Percentiles rank a stretch among this genome's conserved stretches.
Evolutionary conservation across 2,888 invertebrate species (phyloP).

Genomic region (Ornithoptera alexandrae): DNA sequence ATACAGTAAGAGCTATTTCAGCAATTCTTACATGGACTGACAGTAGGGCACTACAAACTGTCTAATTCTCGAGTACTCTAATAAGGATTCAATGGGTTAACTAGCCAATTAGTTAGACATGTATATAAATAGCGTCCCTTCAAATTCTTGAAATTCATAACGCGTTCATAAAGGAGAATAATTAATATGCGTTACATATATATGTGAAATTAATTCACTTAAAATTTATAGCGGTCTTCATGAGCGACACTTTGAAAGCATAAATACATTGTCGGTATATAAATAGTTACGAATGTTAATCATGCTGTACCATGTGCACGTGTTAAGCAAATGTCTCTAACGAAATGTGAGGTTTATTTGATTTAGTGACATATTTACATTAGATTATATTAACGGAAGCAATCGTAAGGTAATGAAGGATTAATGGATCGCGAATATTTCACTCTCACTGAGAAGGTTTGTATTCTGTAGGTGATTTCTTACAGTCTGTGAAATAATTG

Average conservation of each 20-base stretch:
- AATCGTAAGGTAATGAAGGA: conserved; percentile 35
- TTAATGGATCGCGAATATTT: conserved; percentile 40
- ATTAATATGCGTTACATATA: conserved; percentile 29
- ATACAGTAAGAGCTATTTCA: conserved; percentile 39
- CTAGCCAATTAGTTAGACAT: conserved; percentile 45
- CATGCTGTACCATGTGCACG: conserved; percentile 48
- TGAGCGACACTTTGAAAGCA: conserved; percentile 53
- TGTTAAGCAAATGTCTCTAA: conserved; percentile 52
- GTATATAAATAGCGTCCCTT: conserved; percentile 31
- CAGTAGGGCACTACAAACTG: conserved; percentile 56
- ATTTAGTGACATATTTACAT: conserved; percentile 28
- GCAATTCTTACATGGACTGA: conserved; percentile 59
- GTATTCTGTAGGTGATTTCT: conserved; percentile 50
- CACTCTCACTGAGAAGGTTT: conserved; percentile 40
- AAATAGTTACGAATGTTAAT: conserved; percentile 55
- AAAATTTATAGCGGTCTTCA: conserved; percentile 62
- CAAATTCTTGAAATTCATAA: conserved; percentile 27
- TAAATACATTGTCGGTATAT: conserved; percentile 71
- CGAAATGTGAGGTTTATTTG: conserved; percentile 44
- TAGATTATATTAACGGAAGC: conserved; percentile 27
- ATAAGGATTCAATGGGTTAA: conserved; percentile 59
- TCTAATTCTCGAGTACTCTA: conserved; percentile 54
- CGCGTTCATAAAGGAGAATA: conserved; percentile 8
- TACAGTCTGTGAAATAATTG: conserved; percentile 72
- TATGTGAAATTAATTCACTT: conserved; percentile 49